phyloP scores from a whole-genome alignment of 2,888 invertebrate genomes.

The Ctenicera cuprea region DNA sequence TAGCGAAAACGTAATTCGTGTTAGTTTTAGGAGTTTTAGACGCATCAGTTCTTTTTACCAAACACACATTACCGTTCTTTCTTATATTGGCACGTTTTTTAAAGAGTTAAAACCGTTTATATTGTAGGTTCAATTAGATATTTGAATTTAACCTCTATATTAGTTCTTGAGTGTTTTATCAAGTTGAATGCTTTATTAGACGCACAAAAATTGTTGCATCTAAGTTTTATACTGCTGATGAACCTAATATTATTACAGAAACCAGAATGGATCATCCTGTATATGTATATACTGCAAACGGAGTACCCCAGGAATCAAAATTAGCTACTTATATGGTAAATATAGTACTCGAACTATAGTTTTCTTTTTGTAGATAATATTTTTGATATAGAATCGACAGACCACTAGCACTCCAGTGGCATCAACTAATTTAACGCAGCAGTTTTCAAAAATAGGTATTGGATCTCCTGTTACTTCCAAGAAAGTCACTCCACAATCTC shows the following conservation, averaged over 20 bases:
- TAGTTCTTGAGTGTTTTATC: background rate
- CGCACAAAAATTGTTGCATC: too few relatives aligned
- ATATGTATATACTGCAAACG: slow-evolving; percentile 81
- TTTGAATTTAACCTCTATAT: slow-evolving; percentile 27
- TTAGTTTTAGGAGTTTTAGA: slow-evolving; percentile 37
- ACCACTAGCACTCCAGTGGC: slow-evolving; percentile 64
- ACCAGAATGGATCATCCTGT: slow-evolving; percentile 85
- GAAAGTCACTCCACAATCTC: slow-evolving; percentile 74
- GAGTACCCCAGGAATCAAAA: slow-evolving; percentile 89
- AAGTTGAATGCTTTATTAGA: too few relatives aligned
- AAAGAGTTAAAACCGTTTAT: background rate
- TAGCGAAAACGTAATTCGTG: slow-evolving; percentile 10
- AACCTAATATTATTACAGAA: slow-evolving; percentile 38
- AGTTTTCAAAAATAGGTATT: slow-evolving; percentile 66
- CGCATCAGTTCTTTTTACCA: slow-evolving; percentile 2
- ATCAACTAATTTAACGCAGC: slow-evolving; percentile 63
- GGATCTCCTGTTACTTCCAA: slow-evolving; percentile 68
- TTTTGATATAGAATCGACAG: slow-evolving; percentile 64
- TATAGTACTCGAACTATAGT: too few relatives aligned
- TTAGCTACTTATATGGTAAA: slow-evolving; percentile 89
- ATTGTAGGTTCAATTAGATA: background rate
- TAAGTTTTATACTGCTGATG: slow-evolving; percentile 2
- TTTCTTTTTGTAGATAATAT: background rate
- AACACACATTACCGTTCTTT: background rate
- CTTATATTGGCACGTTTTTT: background rate